Percentiles rank a stretch among this genome's conserved stretches.
Evolutionary conservation across 1,140 invertebrate genomes (phyloP).

Genomic region (Eriocheir sinensis): DNA sequence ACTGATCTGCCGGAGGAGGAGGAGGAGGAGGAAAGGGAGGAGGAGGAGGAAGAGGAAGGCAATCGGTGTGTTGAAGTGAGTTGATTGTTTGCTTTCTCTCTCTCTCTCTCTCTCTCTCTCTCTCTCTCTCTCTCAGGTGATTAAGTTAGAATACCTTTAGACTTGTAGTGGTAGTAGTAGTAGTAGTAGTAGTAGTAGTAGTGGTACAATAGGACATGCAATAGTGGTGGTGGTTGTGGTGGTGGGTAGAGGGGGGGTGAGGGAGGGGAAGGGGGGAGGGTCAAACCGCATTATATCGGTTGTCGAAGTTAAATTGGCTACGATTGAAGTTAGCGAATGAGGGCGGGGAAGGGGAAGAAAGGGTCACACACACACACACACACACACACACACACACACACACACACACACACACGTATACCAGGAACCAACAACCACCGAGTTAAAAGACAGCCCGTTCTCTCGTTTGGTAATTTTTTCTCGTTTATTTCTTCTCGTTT

Average conservation of each 20-base stretch:
- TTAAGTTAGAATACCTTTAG: not conserved
- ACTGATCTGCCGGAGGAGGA: not conserved
- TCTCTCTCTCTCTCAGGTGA: slow-evolving; percentile 6
- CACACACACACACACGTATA: slow-evolving; percentile 22
- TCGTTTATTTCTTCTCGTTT: no score
- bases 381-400: slow-evolving; percentile 22
- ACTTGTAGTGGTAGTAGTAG: not conserved
- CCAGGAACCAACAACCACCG: no score
- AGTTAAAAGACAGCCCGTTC: no score
- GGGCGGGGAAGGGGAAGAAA: not conserved
- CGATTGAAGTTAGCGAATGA: slow-evolving; percentile 2
- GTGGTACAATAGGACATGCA: not conserved
- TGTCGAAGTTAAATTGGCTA: not conserved
- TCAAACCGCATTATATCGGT: not conserved
- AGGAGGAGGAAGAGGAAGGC: slow-evolving; percentile 5
- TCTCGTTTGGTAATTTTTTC: no score
- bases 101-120: slow-evolving; percentile 17
- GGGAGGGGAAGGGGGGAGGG: not conserved
- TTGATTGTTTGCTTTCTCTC: not conserved
- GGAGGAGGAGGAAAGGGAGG: slow-evolving; percentile 17
- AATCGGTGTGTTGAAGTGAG: not conserved
- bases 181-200: slow-evolving; percentile 25
- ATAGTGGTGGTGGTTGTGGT: not conserved
- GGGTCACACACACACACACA: not conserved
- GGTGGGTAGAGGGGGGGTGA: not conserved